Conservation (phyloP, 2,888 invertebrate species). For the Enoplolaimus lenunculus region DNA sequence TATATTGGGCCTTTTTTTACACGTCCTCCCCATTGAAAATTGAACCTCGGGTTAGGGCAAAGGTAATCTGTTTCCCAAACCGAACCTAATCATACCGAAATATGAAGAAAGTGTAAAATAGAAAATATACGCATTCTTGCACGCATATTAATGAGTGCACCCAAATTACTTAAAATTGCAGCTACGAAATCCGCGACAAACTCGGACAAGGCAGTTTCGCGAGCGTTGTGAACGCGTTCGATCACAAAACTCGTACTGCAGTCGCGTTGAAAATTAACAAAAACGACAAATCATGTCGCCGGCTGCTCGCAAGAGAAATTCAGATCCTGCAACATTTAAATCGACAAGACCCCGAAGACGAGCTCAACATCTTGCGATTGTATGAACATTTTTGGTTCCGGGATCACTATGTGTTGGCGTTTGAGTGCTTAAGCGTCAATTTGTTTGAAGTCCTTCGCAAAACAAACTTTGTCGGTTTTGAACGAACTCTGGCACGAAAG, state of each 20-base stretch:
- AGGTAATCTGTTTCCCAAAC: too few relatives aligned
- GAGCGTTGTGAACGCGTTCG: constrained; percentile 89
- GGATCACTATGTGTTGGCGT: constrained; percentile 92
- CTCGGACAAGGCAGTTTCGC: constrained; percentile 95
- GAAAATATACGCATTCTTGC: too few relatives aligned
- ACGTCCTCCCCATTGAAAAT: too few relatives aligned
- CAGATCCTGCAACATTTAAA: constrained; percentile 80
- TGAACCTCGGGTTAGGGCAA: too few relatives aligned
- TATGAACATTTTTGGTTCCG: constrained; percentile 87
- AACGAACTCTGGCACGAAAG: constrained; percentile 81
- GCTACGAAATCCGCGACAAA: constrained; percentile 80
- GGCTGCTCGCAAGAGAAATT: constrained; percentile 92
- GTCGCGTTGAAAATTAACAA: constrained; percentile 88
- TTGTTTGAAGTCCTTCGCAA: constrained; percentile 93
- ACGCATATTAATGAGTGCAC: too few relatives aligned
- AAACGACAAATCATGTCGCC: constrained; percentile 86
- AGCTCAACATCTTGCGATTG: constrained; percentile 95
- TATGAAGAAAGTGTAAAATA: too few relatives aligned
- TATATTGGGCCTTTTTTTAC: too few relatives aligned
- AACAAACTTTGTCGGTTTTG: constrained; percentile 94
- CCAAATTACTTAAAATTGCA: too few relatives aligned
- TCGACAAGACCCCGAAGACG: constrained; percentile 86
- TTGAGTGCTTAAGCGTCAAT: constrained; percentile 82
- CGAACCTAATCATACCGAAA: too few relatives aligned
- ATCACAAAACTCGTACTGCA: constrained; percentile 81